A percentile compares a stretch with the other conserved stretches of the same genome.
phyloP scores from a whole-genome alignment of 2,888 invertebrate species.

The Papilio demoleus region DNA sequence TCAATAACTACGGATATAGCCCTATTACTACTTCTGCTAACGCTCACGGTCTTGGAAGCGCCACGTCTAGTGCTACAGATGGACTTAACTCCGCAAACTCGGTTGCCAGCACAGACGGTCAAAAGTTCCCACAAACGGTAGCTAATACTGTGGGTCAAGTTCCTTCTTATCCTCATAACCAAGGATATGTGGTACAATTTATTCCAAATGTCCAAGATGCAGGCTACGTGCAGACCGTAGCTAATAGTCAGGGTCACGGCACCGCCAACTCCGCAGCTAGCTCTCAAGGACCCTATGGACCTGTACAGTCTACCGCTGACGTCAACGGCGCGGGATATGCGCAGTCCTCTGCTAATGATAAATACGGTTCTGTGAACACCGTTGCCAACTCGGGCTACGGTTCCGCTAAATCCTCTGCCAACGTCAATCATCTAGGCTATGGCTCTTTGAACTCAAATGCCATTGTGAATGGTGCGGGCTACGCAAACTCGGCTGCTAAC shows the following conservation, averaged over 20 bases:
- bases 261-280: slow-evolving; percentile 56
- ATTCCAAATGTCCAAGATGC: slow-evolving; percentile 49
- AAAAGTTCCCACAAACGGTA: slow-evolving; percentile 56
- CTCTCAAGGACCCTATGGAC: slow-evolving; percentile 47
- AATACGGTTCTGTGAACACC: slow-evolving; percentile 46
- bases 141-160: slow-evolving; percentile 60
- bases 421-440: slow-evolving; percentile 38
- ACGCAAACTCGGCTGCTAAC: slow-evolving; percentile 45
- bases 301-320: slow-evolving; percentile 49
- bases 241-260: slow-evolving; percentile 60
- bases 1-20: slow-evolving; percentile 53
- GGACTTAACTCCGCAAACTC: slow-evolving; percentile 43
- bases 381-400: slow-evolving; percentile 39
- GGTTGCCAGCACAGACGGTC: slow-evolving; percentile 47
- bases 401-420: slow-evolving; percentile 41
- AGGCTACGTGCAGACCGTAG: slow-evolving; percentile 52
- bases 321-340: slow-evolving; percentile 47
- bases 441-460: slow-evolving; percentile 46
- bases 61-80: slow-evolving; percentile 42
- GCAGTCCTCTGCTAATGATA: slow-evolving; percentile 44
- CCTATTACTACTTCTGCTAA: slow-evolving; percentile 49
- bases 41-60: slow-evolving; percentile 47
- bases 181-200: slow-evolving; percentile 50
- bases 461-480: slow-evolving; percentile 46
- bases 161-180: slow-evolving; percentile 56